These are phyloP conservation scores for Phania funesta DNA, from an alignment of 2,888 invertebrate species.

Conservation along the genomic window DNA sequence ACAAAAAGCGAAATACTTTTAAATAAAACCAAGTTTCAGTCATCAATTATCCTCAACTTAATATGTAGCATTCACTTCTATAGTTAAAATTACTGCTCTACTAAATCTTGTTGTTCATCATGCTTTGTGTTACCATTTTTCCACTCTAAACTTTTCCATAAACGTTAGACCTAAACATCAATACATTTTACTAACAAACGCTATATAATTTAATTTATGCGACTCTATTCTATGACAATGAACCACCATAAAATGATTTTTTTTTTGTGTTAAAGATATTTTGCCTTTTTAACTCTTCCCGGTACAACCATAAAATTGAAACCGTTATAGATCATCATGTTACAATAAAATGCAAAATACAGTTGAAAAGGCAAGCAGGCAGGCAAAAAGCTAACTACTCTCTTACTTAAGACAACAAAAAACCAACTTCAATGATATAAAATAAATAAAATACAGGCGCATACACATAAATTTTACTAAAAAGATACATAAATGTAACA, in stretches of 20 bases:
- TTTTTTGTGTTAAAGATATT: not conserved
- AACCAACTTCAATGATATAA: conserved; percentile 34
- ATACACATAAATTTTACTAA: conserved; percentile 64
- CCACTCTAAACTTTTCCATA: not conserved
- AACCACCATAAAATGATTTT: conserved; percentile 57
- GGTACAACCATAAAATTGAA: conserved; percentile 58
- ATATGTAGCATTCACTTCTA: not conserved
- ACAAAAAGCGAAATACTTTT: too few species aligned
- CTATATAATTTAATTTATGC: conserved; percentile 62
- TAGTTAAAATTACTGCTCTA: not conserved
- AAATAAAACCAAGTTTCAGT: not conserved
- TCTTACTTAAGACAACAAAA: not conserved
- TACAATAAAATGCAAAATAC: conserved; percentile 67
- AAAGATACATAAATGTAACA: conserved; percentile 71
- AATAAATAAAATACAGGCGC: conserved; percentile 60
- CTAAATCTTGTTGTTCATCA: not conserved
- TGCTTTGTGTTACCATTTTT: conserved; percentile 41
- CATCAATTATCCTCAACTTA: not conserved
- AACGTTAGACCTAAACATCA: conserved; percentile 16
- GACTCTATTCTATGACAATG: conserved; percentile 61
- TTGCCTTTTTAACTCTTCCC: not conserved
- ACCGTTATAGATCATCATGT: conserved; percentile 68
- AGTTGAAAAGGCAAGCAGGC: conserved; percentile 55
- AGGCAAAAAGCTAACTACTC: not conserved
- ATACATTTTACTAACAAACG: conserved; percentile 37